Percentiles rank a stretch among this genome's conserved stretches.
phyloP scores from a whole-genome alignment of 1,140 invertebrate genomes.

The Paramacrobiotus metropolitanus region DNA sequence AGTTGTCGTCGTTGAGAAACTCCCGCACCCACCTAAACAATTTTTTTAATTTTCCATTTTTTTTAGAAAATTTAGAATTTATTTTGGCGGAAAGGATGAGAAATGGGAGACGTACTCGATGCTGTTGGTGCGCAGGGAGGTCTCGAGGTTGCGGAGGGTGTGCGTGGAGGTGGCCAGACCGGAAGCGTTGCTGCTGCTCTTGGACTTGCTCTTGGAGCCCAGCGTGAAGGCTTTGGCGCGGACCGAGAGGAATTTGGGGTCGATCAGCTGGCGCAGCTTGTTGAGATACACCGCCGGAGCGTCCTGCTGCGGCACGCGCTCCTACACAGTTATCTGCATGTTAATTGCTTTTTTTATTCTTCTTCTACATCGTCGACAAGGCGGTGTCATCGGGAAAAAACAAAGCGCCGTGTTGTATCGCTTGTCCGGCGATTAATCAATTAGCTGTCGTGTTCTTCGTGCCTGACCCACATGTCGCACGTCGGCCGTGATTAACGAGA shows the following conservation, averaged over 20 bases:
- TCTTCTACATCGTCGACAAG: not conserved
- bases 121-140: constrained; percentile 90
- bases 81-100: too few species aligned
- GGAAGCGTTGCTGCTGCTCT: not conserved
- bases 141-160: constrained; percentile 88
- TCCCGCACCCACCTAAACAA: constrained; percentile 77
- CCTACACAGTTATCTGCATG: constrained; percentile 28
- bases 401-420: not conserved
- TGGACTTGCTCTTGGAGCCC: not conserved
- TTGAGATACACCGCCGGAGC: constrained; percentile 79
- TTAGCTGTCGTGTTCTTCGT: constrained; percentile 18
- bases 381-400: not conserved
- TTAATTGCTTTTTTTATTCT: constrained; percentile 11
- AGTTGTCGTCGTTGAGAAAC: constrained; percentile 83
- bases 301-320: constrained; percentile 87
- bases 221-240: not conserved
- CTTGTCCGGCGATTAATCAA: not conserved
- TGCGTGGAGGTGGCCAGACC: constrained; percentile 90
- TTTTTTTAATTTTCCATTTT: constrained; percentile 11
- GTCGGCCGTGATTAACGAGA: too few species aligned
- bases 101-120: constrained; percentile 97
- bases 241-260: constrained; percentile 31
- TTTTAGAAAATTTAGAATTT: too few species aligned
- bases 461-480: too few species aligned
- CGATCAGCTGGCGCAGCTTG: constrained; percentile 75